phyloP scores from a whole-genome alignment of 2,113 vertebrate species.

The Clinocottus analis region DNA sequence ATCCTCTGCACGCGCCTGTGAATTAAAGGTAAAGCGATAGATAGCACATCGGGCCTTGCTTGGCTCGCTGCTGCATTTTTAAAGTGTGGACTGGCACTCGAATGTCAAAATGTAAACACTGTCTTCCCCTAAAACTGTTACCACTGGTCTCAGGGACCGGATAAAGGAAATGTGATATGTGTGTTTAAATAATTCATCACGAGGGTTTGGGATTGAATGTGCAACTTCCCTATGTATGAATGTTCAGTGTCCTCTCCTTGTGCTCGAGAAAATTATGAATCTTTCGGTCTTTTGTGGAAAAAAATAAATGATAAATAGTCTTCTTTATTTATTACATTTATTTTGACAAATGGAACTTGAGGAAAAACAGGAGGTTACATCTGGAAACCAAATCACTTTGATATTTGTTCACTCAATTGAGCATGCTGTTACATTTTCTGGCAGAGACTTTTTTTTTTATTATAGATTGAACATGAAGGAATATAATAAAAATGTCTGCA shows the following conservation, averaged over 20 bases:
- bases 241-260: constrained; percentile 2
- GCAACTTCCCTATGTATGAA: constrained; percentile 20
- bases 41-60: constrained; percentile 62
- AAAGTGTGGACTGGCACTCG: constrained; percentile 69
- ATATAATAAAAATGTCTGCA: neutral
- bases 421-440: neutral
- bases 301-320: neutral
- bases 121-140: constrained; percentile 53
- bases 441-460: neutral
- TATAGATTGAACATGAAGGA: neutral
- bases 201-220: constrained; percentile 38
- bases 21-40: constrained; percentile 84
- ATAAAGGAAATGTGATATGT: constrained; percentile 57
- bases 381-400: neutral
- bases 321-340: neutral
- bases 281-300: neutral
- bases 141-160: constrained; percentile 32
- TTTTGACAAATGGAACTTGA: neutral
- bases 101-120: constrained; percentile 72
- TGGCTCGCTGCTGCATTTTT: constrained; percentile 78
- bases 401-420: neutral
- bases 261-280: constrained; percentile 9
- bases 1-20: constrained; percentile 60
- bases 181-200: constrained; percentile 68
- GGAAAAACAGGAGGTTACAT: neutral